These are phyloP conservation scores for Theropithecus gelada DNA, from an alignment of 2,113 vertebrate species.

Conservation along the genomic window DNA sequence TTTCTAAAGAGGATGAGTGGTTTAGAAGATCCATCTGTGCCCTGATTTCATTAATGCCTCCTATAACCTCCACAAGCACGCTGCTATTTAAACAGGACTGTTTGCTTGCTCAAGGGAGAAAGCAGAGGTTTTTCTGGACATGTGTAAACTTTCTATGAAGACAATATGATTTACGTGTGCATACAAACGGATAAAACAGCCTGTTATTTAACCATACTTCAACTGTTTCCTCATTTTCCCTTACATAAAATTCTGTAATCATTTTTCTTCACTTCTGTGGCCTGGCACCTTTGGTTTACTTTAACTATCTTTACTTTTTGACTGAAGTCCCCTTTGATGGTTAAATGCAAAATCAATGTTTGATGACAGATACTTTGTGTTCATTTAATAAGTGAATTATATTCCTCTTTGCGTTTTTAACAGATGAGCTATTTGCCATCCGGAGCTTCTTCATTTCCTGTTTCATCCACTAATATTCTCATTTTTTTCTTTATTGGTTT, in stretches of 20 bases:
- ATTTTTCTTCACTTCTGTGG: constrained; percentile 47
- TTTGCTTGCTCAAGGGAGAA: background rate
- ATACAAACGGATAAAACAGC: background rate
- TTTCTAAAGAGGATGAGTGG: background rate
- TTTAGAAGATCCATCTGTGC: constrained; percentile 59
- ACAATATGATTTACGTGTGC: background rate
- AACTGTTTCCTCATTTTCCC: constrained; percentile 47
- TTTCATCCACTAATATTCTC: constrained; percentile 45
- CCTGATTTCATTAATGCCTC: constrained; percentile 46
- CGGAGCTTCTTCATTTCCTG: constrained; percentile 51
- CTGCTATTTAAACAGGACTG: background rate
- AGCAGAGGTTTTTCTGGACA: background rate
- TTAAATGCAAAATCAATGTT: constrained; percentile 63
- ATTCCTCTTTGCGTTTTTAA: constrained; percentile 55
- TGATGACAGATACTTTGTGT: constrained; percentile 61
- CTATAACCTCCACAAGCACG: background rate
- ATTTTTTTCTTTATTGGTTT: constrained; percentile 48
- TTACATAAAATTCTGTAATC: constrained; percentile 51
- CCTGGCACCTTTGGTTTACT: constrained; percentile 41
- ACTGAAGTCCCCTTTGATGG: constrained; percentile 2
- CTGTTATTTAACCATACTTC: constrained; percentile 55
- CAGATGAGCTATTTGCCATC: constrained; percentile 54
- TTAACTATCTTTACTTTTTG: constrained; percentile 52
- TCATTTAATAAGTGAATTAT: constrained; percentile 71
- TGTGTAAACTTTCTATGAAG: background rate